Evolutionary conservation across 2,797 vertebrate genomes (phyloP), one percentile per base, ranked within the genome.

Genomic region (Hemitrygon akajei): DNA sequence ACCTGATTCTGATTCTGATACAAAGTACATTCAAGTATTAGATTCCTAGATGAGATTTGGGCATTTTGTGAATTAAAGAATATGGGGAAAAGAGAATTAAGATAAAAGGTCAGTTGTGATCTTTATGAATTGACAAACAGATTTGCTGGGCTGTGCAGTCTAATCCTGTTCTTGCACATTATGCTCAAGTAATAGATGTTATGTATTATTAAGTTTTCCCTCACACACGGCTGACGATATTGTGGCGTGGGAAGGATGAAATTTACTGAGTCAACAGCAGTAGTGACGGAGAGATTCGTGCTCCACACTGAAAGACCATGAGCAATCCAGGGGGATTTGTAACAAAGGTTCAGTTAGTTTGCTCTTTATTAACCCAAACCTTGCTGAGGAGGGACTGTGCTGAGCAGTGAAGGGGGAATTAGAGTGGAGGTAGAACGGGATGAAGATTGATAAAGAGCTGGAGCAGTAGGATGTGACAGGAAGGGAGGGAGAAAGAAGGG

Each of bases 341-440:
- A n/a, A n/a, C 27, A 10, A 10, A 2, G 10, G 75, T 76, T n/a
- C 27, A 76, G 10, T 30, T 2, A 30, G 27, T 10, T 76, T 76
- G 66, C 66, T 18, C 66, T 30, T 76, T 97, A 97, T 97, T 96
- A 96, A 97, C 97, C 97, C 97, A 97, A 97, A 95, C 93, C 94
- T 76, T 94, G 93, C 75, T 30, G 81, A 94, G 94, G 94, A 11
- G 37, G 27, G 18, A 3, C 20, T 76, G 30, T 76, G 75, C 27
- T 27, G 30, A n/a, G 40, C 25, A 40, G 91, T 14, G 69, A 34
- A 25, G 4, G 69, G 91, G 34, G 34, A 25, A 25, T 27, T 25
- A 27, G 22, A n/a, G 0, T 27, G 75, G 30, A 76, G 75, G 6
- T 47, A 76, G 27, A 30, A 30, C n/a, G 30, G 27, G 75, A 27